These are phyloP conservation scores for Simalia tracyae DNA, from an alignment of 2,797 vertebrate species.

Conservation along the genomic window DNA sequence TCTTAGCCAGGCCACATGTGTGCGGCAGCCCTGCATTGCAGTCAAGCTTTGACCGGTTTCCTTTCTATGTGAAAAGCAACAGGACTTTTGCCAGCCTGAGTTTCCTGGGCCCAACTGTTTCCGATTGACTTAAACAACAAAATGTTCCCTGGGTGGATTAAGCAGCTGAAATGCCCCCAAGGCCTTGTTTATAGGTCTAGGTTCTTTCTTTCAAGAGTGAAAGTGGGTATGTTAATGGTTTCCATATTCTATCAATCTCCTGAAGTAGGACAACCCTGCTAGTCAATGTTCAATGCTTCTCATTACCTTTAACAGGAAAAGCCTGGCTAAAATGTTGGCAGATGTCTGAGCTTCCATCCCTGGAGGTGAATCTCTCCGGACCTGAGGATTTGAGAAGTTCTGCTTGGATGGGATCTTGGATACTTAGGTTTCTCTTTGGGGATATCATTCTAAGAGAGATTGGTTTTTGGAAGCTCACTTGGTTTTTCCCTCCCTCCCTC, in stretches of 20 bases:
- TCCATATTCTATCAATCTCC: constrained; percentile 69
- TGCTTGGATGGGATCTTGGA: not conserved
- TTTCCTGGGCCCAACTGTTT: constrained; percentile 63
- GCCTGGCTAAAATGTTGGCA: constrained; percentile 31
- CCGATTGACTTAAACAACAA: constrained; percentile 63
- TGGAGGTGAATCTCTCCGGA: not conserved
- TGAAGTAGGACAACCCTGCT: constrained; percentile 41
- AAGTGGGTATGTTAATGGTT: constrained; percentile 72
- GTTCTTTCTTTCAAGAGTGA: constrained; percentile 66
- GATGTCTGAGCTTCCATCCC: constrained; percentile 2
- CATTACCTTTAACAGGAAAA: constrained; percentile 57
- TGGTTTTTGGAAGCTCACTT: not conserved
- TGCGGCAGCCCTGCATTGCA: constrained; percentile 54
- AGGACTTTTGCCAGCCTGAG: constrained; percentile 47
- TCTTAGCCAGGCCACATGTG: constrained; percentile 46
- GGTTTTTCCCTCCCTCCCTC: not conserved
- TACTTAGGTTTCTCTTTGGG: not conserved
- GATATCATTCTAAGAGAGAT: not conserved
- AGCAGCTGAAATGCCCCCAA: constrained; percentile 70
- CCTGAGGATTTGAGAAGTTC: too few relatives aligned
- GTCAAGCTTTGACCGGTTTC: constrained; percentile 40
- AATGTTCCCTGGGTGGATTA: constrained; percentile 50
- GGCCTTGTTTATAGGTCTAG: constrained; percentile 66
- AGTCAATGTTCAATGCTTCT: constrained; percentile 55
- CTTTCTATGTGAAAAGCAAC: constrained; percentile 52